Evolutionary conservation across 2,888 invertebrate species (phyloP), one percentile per base, ranked within the genome.

Genomic region (Hetaerina titia): DNA sequence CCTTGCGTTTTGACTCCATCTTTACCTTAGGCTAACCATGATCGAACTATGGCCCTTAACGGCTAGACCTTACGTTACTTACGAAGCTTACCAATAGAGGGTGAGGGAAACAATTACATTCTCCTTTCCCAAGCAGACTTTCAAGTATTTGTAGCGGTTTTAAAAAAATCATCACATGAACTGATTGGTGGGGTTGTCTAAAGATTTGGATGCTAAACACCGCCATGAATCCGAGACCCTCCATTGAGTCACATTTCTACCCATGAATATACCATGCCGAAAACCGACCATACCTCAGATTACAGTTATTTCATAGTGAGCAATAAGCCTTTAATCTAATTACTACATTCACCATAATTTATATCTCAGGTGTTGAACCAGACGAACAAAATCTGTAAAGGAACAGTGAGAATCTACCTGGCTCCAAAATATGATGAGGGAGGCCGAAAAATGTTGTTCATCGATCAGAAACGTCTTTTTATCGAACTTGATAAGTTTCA

Each of bases 401-500:
- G 98, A 58, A 98, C 98, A 0, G 97, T 98, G 95, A 97, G 98
- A 19, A 97, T 98, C 96, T 98, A 98, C 97, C 96, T 98, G 96
- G 98, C 98, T 0, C 98, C 98, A 0, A 97, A 97, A n/a, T 96
- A 96, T 63, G 98, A 98, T 96, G 98, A 98, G 96, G 97, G 98
- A 92, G 98, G 98, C 95, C 97, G 98, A 74, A 97, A 97, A 0
- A 98, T 98, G 97, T 96, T 96, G 25, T 97, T 98, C 96, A 96
- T 97, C 13, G 97, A 98, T 90, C 98, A 98, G 96, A 97, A 98
- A 95, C 96, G 97, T 19, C 96, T 98, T 94, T 98, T 98, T 97
- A 97, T 98, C 95, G 98, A 98, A 96, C 97, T 98, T 96, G 98
- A 98, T 97, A 98, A 98, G 96, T 98, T 98, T 96, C 97, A 97